Evolutionary conservation across 2,113 vertebrate species (phyloP).

Genomic region (Corvus cornix): DNA sequence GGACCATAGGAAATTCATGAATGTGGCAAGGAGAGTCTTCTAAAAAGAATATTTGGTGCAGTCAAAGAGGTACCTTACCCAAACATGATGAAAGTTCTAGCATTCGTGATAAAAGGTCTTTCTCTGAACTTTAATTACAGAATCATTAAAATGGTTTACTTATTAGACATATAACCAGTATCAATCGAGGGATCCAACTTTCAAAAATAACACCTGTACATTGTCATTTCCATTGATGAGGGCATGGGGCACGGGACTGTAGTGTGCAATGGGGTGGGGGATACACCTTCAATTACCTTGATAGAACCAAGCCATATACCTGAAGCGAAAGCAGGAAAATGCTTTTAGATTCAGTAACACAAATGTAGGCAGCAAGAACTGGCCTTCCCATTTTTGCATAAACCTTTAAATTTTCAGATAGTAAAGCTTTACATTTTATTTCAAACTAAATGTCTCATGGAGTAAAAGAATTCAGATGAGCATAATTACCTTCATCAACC

Average conservation of each 20-base stretch:
- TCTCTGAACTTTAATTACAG: neutral
- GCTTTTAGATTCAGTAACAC: neutral
- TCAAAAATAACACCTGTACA: neutral
- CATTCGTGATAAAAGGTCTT: neutral
- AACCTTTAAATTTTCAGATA: neutral
- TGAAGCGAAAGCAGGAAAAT: neutral
- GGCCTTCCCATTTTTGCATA: neutral
- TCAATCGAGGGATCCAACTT: neutral
- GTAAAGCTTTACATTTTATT: neutral
- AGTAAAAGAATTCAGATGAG: neutral
- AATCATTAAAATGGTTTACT: neutral
- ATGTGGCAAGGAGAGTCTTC: neutral
- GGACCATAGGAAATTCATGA: neutral
- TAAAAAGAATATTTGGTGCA: neutral
- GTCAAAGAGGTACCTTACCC: neutral
- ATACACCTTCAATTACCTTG: neutral
- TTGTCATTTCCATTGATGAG: neutral
- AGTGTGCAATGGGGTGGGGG: rapidly evolving
- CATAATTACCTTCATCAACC: neutral
- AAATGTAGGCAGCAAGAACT: neutral
- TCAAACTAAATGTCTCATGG: neutral
- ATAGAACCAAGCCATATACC: neutral
- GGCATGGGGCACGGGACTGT: rapidly evolving
- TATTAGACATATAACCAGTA: rapidly evolving
- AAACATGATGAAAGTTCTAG: neutral